These are phyloP conservation scores for Macheiramphus alcinus DNA, from an alignment of 2,113 vertebrate genomes.

Conservation along the genomic window DNA sequence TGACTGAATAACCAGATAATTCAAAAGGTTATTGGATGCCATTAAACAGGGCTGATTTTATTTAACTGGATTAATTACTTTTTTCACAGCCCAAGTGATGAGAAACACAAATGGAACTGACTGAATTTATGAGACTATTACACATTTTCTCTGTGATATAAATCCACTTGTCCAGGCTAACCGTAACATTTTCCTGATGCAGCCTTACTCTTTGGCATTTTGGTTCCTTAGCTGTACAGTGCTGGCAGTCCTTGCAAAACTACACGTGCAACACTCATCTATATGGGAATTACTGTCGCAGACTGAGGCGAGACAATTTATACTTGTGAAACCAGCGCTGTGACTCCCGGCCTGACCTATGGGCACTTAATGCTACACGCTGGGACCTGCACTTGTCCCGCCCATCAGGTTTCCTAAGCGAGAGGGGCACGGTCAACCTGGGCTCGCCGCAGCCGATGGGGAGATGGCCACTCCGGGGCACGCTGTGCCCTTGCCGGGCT, in stretches of 20 bases:
- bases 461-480: background rate
- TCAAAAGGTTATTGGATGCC: background rate
- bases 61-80: background rate
- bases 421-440: background rate
- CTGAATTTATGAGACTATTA: background rate
- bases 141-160: background rate
- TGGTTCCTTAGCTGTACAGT: background rate
- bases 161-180: background rate
- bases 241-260: background rate
- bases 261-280: fast-evolving
- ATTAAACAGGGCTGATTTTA: background rate
- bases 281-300: fast-evolving
- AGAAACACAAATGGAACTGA: background rate
- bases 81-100: background rate
- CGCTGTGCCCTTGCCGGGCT: background rate
- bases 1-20: background rate
- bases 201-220: background rate
- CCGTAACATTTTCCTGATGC: background rate
- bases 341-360: background rate
- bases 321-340: fast-evolving
- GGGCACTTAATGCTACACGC: fast-evolving
- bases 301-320: background rate
- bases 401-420: fast-evolving
- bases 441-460: background rate
- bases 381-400: background rate